A percentile compares a stretch with the other conserved stretches of the same genome.
phyloP scores from a whole-genome alignment of 2,888 invertebrate genomes.

The Diplazon laetatorius region DNA sequence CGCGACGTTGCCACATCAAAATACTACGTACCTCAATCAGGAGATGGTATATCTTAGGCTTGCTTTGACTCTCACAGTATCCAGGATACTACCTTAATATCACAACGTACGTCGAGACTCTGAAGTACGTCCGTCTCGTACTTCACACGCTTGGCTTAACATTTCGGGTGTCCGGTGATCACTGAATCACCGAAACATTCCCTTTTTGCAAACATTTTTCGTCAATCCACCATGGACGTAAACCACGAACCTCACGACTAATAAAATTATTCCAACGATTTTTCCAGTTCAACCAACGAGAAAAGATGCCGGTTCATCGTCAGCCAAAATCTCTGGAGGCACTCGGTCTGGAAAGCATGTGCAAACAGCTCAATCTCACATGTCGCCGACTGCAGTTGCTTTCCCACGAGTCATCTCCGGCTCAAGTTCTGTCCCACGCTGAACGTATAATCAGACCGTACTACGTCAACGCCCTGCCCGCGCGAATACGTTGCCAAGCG shows the following conservation, averaged over 20 bases:
- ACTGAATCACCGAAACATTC: conserved; percentile 44
- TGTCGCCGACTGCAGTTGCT: conserved; percentile 80
- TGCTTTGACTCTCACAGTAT: too few species aligned
- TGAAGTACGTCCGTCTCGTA: conserved; percentile 3
- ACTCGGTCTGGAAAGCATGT: conserved; percentile 80
- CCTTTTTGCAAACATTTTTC: neutral
- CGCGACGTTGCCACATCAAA: too few species aligned
- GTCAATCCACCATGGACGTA: too few species aligned
- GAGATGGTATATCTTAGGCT: too few species aligned
- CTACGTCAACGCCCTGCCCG: conserved; percentile 80
- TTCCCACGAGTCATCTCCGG: conserved; percentile 80
- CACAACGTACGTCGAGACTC: conserved; percentile 26
- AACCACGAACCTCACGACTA: neutral
- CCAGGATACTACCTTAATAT: too few species aligned
- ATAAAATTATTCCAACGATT: neutral
- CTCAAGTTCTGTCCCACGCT: conserved; percentile 78
- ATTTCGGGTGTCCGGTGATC: neutral
- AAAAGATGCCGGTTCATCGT: conserved; percentile 80
- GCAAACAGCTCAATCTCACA: conserved; percentile 80
- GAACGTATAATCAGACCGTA: conserved; percentile 80
- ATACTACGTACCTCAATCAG: too few species aligned
- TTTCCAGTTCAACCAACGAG: too few species aligned
- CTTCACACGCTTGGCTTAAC: too few species aligned
- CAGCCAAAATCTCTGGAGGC: conserved; percentile 80
- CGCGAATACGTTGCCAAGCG: conserved; percentile 78